Evolutionary conservation across 2,113 vertebrate species (phyloP).

Genomic region (Pelecanus crispus): DNA sequence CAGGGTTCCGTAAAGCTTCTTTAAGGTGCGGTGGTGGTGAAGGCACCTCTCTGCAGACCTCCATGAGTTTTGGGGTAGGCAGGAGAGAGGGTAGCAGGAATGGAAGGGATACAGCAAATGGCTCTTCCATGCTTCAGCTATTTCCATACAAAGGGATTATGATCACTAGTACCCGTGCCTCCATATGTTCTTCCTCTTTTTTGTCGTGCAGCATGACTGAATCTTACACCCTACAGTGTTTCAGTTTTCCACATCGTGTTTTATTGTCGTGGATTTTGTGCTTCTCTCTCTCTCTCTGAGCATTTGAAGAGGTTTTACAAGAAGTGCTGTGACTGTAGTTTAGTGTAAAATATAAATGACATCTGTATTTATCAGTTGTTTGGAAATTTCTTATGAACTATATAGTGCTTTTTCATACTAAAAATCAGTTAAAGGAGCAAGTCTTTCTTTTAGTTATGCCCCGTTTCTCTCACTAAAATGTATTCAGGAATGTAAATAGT

Average conservation of each 20-base stretch:
- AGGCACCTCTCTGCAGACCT: neutral
- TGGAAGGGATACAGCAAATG: neutral
- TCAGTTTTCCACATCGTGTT: neutral
- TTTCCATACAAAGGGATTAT: neutral
- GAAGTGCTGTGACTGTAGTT: neutral
- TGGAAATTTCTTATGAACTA: neutral
- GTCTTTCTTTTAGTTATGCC: neutral
- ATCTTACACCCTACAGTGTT: neutral
- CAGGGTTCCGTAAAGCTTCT: neutral
- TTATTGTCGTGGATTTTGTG: neutral
- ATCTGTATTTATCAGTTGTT: neutral
- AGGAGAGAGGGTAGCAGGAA: neutral
- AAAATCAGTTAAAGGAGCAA: neutral
- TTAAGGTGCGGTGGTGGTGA: neutral
- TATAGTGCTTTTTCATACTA: neutral
- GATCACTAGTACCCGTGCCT: rapidly evolving
- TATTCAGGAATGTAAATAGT: neutral
- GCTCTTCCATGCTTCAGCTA: neutral
- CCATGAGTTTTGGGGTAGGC: neutral
- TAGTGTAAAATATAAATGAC: neutral
- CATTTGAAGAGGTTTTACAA: neutral
- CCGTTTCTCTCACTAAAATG: neutral
- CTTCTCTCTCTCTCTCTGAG: neutral
- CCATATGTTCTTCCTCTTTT: neutral
- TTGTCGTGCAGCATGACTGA: neutral